Evolutionary conservation across 2,113 vertebrate species (phyloP).

Genomic region (Oreochromis aureus): DNA sequence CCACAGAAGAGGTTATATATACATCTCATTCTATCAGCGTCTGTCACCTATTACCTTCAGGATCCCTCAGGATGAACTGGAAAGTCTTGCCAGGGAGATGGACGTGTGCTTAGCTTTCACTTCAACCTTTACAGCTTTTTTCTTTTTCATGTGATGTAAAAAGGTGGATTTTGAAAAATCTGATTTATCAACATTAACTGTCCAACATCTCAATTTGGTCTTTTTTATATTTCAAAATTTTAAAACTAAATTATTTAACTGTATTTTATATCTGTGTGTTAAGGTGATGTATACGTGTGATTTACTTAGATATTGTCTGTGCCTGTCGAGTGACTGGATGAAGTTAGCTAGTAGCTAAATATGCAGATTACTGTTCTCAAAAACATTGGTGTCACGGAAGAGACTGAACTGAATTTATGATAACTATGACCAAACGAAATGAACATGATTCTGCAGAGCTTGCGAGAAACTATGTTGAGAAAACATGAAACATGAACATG

Average conservation of each 20-base stretch:
- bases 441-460: background rate
- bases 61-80: background rate
- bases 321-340: background rate
- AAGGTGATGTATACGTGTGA: fast-evolving
- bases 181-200: background rate
- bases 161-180: background rate
- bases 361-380: background rate
- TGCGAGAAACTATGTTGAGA: background rate
- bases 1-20: background rate
- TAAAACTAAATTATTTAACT: background rate
- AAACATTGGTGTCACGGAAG: fast-evolving
- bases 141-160: background rate
- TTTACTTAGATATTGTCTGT: background rate
- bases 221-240: background rate
- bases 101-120: background rate
- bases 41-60: background rate
- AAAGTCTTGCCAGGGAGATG: background rate
- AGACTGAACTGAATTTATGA: background rate
- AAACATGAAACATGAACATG: background rate
- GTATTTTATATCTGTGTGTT: fast-evolving
- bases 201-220: background rate
- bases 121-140: background rate
- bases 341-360: background rate
- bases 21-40: background rate
- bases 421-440: background rate